Percentiles rank a stretch among this genome's conserved stretches.
These are phyloP conservation scores for Saguinus midas DNA, from an alignment of 2,113 vertebrate species.

Conservation along the genomic window DNA sequence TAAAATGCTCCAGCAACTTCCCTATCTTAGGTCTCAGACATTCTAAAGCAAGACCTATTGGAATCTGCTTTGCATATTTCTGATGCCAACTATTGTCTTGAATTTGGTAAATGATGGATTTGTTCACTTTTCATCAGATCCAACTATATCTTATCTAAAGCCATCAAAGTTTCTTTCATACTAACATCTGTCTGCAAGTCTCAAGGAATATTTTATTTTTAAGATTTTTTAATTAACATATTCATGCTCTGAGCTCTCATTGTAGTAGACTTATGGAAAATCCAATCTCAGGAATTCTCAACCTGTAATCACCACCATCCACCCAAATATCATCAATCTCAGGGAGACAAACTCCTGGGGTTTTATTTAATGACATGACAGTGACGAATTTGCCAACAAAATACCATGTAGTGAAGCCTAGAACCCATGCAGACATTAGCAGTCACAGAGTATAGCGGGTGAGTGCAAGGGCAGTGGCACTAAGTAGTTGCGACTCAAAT, in stretches of 20 bases:
- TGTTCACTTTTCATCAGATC: neutral
- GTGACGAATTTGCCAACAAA: neutral
- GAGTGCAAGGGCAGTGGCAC: neutral
- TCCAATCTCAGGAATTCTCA: neutral
- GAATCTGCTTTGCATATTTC: neutral
- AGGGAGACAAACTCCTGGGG: neutral
- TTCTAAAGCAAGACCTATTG: neutral
- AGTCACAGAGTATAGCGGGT: neutral
- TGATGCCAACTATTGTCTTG: neutral
- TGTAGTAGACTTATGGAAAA: neutral
- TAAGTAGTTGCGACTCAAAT: neutral
- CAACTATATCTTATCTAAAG: neutral
- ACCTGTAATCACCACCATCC: neutral
- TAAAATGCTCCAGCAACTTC: neutral
- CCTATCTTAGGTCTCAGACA: neutral
- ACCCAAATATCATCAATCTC: neutral
- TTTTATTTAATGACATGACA: neutral
- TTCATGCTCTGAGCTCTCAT: neutral
- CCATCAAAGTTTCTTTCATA: neutral
- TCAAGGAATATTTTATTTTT: conserved; percentile 10
- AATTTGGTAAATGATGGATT: neutral
- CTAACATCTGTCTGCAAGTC: neutral
- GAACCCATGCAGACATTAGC: neutral
- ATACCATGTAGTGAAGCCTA: neutral
- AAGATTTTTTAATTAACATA: neutral